Evolutionary conservation across 2,113 vertebrate genomes (phyloP).

Genomic region (Sapayoa aenigma): DNA sequence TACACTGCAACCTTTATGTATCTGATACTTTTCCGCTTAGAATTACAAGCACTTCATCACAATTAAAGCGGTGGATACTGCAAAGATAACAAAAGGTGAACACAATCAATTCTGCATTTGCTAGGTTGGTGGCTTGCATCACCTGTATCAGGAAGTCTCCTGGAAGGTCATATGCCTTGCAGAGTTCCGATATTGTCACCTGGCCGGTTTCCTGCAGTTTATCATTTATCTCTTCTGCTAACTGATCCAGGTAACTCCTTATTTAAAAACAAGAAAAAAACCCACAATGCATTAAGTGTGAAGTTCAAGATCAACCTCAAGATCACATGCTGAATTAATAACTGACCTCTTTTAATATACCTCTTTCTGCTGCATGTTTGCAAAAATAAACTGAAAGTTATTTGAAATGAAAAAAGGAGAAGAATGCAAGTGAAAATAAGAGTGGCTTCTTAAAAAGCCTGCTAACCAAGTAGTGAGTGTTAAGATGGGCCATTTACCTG

Average conservation of each 20-base stretch:
- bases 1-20: background rate
- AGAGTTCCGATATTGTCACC: conserved; percentile 89
- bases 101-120: background rate
- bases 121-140: background rate
- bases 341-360: background rate
- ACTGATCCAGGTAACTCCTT: conserved; percentile 86
- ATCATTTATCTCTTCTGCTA: conserved; percentile 96
- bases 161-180: conserved; percentile 91
- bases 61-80: background rate
- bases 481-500: background rate
- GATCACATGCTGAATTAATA: background rate
- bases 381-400: background rate
- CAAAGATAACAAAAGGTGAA: background rate
- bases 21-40: background rate
- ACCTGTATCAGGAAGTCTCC: conserved; percentile 93
- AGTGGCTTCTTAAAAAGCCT: background rate
- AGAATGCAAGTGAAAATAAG: background rate
- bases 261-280: background rate
- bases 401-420: background rate
- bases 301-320: background rate
- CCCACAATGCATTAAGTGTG: background rate
- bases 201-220: conserved; percentile 94
- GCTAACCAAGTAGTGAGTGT: background rate
- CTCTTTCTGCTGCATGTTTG: background rate
- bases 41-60: background rate